These are phyloP conservation scores for Pteromalus puparum DNA, from an alignment of 1,140 invertebrate species.

Conservation along the genomic window DNA sequence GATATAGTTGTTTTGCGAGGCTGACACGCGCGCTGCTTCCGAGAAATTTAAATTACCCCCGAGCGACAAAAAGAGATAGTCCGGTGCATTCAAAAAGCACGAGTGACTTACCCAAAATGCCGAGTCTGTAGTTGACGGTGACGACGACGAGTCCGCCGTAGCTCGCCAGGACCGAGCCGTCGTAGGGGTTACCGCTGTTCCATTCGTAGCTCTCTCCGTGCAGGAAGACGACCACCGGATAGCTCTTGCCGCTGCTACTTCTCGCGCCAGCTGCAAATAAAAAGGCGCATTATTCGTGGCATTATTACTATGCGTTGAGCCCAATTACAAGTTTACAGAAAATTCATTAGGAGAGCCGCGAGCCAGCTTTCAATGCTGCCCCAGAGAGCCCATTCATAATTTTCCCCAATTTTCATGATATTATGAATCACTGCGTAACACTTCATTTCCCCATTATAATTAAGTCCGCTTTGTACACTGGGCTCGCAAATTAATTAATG, in stretches of 20 bases:
- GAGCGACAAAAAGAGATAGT: neutral
- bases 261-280: constrained; percentile 80
- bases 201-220: constrained; percentile 98
- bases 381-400: neutral
- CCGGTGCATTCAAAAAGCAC: too few relatives aligned
- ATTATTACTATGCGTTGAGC: too few relatives aligned
- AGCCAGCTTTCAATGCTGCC: too few relatives aligned
- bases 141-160: constrained; percentile 96
- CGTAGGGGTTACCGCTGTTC: constrained; percentile 97
- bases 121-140: constrained; percentile 97
- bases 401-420: neutral
- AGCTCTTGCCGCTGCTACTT: constrained; percentile 77
- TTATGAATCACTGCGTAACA: too few relatives aligned
- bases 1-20: too few relatives aligned
- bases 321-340: too few relatives aligned
- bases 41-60: neutral
- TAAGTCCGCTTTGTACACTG: too few relatives aligned
- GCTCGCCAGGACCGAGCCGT: constrained; percentile 93
- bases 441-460: too few relatives aligned
- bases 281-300: neutral
- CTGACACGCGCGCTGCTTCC: too few relatives aligned
- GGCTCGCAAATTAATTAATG: too few relatives aligned
- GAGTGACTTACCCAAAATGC: constrained; percentile 90
- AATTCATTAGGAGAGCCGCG: too few relatives aligned
- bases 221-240: constrained; percentile 95